These are phyloP conservation scores for Ophthalmolycus amberensis DNA, from an alignment of 2,113 vertebrate species.

Conservation along the genomic window DNA sequence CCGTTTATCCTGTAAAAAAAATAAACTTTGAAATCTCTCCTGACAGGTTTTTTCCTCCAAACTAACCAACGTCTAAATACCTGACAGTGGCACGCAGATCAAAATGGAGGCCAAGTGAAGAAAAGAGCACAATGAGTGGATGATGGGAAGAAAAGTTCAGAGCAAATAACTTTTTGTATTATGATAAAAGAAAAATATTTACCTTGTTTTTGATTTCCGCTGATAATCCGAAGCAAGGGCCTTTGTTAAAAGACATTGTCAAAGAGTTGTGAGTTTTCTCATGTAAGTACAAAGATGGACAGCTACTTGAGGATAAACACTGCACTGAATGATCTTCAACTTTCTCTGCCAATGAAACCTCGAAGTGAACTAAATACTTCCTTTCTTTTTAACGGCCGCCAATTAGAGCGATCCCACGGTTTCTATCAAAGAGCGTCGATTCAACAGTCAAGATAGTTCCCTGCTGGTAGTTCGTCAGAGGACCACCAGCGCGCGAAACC, in stretches of 20 bases:
- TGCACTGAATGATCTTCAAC: conserved; percentile 38
- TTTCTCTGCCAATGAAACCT: conserved; percentile 73
- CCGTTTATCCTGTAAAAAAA: background rate
- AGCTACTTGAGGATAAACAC: conserved; percentile 9
- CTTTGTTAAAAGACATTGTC: conserved; percentile 81
- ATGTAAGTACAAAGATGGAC: background rate
- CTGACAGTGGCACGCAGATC: conserved; percentile 22
- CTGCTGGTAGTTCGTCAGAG: background rate
- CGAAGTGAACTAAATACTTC: conserved; percentile 71
- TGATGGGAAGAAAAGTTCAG: conserved; percentile 19
- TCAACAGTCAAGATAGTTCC: conserved; percentile 53
- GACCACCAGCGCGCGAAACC: background rate
- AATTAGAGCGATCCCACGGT: conserved; percentile 74
- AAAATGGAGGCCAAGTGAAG: conserved; percentile 74
- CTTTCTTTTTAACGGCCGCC: conserved; percentile 70
- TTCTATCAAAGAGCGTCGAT: conserved; percentile 35
- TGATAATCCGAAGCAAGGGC: conserved; percentile 82
- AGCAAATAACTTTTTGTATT: background rate
- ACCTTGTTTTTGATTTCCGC: conserved; percentile 85
- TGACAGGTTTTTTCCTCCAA: background rate
- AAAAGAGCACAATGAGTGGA: background rate
- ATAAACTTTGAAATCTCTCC: background rate
- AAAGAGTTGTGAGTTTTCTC: background rate
- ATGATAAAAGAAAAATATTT: background rate
- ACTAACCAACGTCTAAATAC: background rate